phyloP scores from a whole-genome alignment of 2,113 vertebrate genomes.

The Pterocles burchelli region DNA sequence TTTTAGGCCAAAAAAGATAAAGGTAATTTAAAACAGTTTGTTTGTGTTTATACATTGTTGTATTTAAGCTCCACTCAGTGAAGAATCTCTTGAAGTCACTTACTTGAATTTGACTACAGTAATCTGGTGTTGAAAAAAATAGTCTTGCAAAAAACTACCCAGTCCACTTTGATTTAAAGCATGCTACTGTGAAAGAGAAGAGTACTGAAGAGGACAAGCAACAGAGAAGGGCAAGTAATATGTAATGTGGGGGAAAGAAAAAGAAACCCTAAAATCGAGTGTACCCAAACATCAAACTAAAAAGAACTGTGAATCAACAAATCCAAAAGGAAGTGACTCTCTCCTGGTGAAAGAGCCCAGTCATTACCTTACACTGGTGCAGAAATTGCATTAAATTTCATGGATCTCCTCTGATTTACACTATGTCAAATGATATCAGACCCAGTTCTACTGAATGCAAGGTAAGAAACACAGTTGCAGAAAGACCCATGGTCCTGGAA shows the following conservation, averaged over 20 bases:
- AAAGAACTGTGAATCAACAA: neutral
- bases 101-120: neutral
- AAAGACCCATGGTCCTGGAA: neutral
- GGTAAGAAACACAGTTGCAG: neutral
- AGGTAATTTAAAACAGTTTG: neutral
- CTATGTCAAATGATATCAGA: neutral
- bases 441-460: neutral
- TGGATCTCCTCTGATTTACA: neutral
- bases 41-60: neutral
- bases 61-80: neutral
- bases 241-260: neutral
- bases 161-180: neutral
- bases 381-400: neutral
- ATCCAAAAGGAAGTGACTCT: neutral
- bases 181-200: neutral
- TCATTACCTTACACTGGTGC: neutral
- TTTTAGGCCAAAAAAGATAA: neutral
- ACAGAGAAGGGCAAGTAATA: neutral
- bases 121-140: neutral
- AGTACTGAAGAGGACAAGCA: neutral
- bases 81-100: neutral
- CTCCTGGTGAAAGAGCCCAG: neutral
- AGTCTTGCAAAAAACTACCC: neutral
- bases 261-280: neutral
- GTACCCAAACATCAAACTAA: neutral